Conservation (phyloP, 2,113 vertebrate species). For the Antennarius striatus region DNA sequence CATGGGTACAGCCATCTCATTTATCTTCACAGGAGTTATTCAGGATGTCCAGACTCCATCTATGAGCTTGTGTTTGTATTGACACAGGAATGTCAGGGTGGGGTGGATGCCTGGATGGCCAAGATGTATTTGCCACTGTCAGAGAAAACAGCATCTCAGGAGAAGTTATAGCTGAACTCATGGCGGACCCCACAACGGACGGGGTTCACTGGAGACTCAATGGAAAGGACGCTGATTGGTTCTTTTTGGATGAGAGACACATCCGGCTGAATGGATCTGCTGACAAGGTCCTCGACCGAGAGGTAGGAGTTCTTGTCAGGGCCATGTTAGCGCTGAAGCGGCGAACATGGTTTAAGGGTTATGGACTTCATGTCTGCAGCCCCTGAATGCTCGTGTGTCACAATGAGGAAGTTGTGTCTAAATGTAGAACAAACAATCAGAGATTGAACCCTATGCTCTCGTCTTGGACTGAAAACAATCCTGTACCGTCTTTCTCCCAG, state of each 20-base stretch:
- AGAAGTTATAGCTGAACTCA: slow-evolving; percentile 78
- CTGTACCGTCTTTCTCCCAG: slow-evolving; percentile 32
- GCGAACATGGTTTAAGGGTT: too few species aligned
- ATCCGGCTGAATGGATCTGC: slow-evolving; percentile 81
- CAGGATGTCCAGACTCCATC: background rate
- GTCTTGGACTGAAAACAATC: slow-evolving; percentile 43
- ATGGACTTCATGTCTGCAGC: too few species aligned
- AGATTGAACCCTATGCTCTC: slow-evolving; percentile 20
- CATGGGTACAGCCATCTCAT: slow-evolving; percentile 46
- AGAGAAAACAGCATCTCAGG: slow-evolving; percentile 84
- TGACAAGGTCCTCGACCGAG: slow-evolving; percentile 78
- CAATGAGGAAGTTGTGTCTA: slow-evolving; percentile 5
- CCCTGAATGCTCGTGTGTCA: too few species aligned
- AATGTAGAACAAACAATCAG: slow-evolving; percentile 29
- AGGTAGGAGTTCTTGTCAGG: slow-evolving; percentile 71
- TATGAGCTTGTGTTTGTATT: background rate
- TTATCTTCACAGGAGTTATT: background rate
- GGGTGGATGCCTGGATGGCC: slow-evolving; percentile 79
- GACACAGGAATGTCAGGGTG: slow-evolving; percentile 70
- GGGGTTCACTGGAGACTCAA: slow-evolving; percentile 74
- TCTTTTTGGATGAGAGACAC: slow-evolving; percentile 81
- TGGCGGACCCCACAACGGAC: slow-evolving; percentile 49
- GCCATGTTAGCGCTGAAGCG: too few species aligned
- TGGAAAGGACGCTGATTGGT: slow-evolving; percentile 83
- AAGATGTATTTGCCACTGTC: slow-evolving; percentile 79